A percentile compares a stretch with the other conserved stretches of the same genome.
These are phyloP conservation scores for Gambusia yucatana DNA, from an alignment of 2,797 vertebrate species.

Conservation along the genomic window DNA sequence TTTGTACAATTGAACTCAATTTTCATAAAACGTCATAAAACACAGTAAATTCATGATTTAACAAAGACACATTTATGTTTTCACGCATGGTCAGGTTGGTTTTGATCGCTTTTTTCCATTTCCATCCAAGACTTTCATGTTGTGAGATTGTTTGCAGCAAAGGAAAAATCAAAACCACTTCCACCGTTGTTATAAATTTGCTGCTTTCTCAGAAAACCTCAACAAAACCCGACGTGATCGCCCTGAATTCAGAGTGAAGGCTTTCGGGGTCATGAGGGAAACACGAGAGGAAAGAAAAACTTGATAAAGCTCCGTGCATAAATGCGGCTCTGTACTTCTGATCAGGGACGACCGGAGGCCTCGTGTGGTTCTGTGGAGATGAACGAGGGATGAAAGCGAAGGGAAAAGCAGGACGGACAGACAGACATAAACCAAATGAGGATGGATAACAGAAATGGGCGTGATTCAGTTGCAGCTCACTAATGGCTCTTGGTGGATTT, in stretches of 20 bases:
- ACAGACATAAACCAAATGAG: constrained; percentile 8
- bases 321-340: constrained; percentile 10
- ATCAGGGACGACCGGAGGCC: constrained; percentile 23
- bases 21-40: background rate
- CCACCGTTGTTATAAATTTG: constrained; percentile 42
- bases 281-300: constrained; percentile 15
- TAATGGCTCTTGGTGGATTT: constrained; percentile 42
- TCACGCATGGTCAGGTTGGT: background rate
- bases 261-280: constrained; percentile 6
- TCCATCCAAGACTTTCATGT: constrained; percentile 19
- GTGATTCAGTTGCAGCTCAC: constrained; percentile 49
- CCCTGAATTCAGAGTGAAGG: constrained; percentile 13
- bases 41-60: background rate
- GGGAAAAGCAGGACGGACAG: background rate
- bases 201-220: constrained; percentile 17
- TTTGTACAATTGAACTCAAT: background rate
- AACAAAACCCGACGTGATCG: constrained; percentile 26
- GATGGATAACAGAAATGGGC: constrained; percentile 48
- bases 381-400: constrained; percentile 11
- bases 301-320: background rate
- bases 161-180: constrained; percentile 19
- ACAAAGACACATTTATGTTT: background rate
- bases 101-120: constrained; percentile 5
- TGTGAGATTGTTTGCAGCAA: constrained; percentile 4
- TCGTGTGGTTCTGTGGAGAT: constrained; percentile 16